A percentile compares a stretch with the other conserved stretches of the same genome.
Evolutionary conservation across 1,140 invertebrate genomes (phyloP).

Genomic region (Mactra quadrangularis): DNA sequence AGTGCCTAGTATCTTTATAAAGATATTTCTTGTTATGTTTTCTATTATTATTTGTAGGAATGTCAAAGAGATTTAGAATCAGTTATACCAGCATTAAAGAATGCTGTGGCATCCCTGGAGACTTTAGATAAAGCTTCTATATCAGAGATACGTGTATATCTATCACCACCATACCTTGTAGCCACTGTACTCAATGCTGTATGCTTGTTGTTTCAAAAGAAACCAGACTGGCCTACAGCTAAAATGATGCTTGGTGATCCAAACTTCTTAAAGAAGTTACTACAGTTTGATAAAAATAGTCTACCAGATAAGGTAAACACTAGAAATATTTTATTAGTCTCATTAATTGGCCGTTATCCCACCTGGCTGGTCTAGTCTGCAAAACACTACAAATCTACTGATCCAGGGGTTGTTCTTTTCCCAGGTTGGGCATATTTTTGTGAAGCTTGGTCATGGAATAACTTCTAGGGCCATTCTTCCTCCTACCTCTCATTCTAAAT

Average conservation of each 20-base stretch:
- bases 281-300: constrained; percentile 81
- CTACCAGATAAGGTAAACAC: constrained; percentile 79
- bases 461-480: too few species aligned
- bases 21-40: too few species aligned
- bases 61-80: constrained; percentile 81
- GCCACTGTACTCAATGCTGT: constrained; percentile 90
- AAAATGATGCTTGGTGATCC: constrained; percentile 80
- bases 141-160: constrained; percentile 88
- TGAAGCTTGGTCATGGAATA: too few species aligned
- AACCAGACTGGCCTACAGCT: constrained; percentile 84
- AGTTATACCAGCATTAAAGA: constrained; percentile 90
- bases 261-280: constrained; percentile 80
- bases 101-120: constrained; percentile 91
- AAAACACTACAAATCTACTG: too few species aligned
- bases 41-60: constrained; percentile 73
- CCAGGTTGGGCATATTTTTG: too few species aligned
- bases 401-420: too few species aligned
- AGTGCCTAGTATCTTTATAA: too few species aligned
- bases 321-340: neutral
- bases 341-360: neutral
- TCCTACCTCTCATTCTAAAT: too few species aligned
- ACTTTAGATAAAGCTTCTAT: constrained; percentile 94
- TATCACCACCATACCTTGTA: constrained; percentile 79
- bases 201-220: constrained; percentile 91
- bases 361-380: neutral